Percentiles rank a stretch among this genome's conserved stretches.
These are phyloP conservation scores for Parazoanthus atlanticus DNA, from an alignment of 92 coral and sea anemone species.

Conservation along the genomic window DNA sequence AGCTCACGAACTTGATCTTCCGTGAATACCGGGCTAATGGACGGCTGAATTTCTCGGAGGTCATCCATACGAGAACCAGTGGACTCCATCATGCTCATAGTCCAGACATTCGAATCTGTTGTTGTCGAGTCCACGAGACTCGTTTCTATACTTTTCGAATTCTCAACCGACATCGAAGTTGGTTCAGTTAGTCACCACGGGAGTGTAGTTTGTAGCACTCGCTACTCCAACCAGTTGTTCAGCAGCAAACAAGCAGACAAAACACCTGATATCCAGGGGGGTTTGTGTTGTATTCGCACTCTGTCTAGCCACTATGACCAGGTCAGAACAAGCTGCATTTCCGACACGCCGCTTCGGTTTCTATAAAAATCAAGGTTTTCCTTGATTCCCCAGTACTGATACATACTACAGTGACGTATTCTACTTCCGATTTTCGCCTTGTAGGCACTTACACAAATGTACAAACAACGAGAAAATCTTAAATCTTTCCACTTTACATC, in stretches of 20 bases:
- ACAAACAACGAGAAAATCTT: not conserved
- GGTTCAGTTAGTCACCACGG: not conserved
- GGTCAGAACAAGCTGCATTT: not conserved
- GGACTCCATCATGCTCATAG: slow-evolving; percentile 40
- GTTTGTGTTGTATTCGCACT: slow-evolving; percentile 6
- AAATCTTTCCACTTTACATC: slow-evolving; percentile 4
- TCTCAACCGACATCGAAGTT: slow-evolving; percentile 15
- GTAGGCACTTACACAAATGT: not conserved
- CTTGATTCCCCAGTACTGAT: not conserved
- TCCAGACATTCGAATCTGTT: slow-evolving; percentile 31
- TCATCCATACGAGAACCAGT: slow-evolving; percentile 76
- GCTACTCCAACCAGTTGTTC: not conserved
- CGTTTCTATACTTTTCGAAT: slow-evolving; percentile 11
- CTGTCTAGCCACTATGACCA: not conserved
- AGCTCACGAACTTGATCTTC: slow-evolving; percentile 94
- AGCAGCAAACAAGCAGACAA: slow-evolving; percentile 7
- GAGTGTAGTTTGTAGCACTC: not conserved
- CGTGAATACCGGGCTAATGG: slow-evolving; percentile 94
- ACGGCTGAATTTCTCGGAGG: slow-evolving; percentile 91
- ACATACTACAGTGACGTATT: not conserved
- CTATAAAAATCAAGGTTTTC: slow-evolving; percentile 9
- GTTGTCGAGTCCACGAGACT: slow-evolving; percentile 24
- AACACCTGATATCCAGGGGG: slow-evolving; percentile 36
- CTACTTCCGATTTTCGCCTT: not conserved
- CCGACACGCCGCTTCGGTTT: slow-evolving; percentile 10